These are phyloP conservation scores for Euleptes europaea DNA, from an alignment of 2,113 vertebrate species.

Conservation along the genomic window DNA sequence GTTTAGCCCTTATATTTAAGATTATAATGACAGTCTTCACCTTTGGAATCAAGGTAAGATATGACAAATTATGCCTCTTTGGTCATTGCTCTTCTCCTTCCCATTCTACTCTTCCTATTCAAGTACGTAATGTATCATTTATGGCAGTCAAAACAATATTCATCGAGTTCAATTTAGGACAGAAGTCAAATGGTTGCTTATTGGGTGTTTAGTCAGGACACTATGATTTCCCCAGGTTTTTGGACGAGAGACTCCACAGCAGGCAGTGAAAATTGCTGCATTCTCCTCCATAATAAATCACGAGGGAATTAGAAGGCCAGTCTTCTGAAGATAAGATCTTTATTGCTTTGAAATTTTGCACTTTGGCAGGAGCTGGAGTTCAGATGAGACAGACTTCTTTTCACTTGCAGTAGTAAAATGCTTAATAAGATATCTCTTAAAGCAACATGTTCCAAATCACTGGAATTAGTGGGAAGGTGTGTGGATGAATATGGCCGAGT, in stretches of 20 bases:
- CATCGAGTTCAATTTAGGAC: neutral
- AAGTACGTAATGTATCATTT: neutral
- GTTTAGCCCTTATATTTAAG: constrained; percentile 96
- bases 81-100: constrained; percentile 16
- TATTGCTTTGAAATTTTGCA: neutral
- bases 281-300: neutral
- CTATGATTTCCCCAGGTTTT: neutral
- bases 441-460: neutral
- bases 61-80: neutral
- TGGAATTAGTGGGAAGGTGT: neutral
- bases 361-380: neutral
- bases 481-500: neutral
- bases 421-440: neutral
- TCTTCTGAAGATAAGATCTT: neutral
- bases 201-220: neutral
- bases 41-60: constrained; percentile 94
- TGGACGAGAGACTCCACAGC: neutral
- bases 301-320: neutral
- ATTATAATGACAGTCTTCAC: constrained; percentile 99
- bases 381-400: neutral
- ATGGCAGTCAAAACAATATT: neutral
- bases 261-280: neutral
- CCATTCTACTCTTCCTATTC: neutral
- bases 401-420: neutral
- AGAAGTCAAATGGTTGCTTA: neutral